Evolutionary conservation across 2,888 invertebrate genomes (phyloP), one percentile per base, ranked within the genome.

Genomic region (Bimastos eiseni): DNA sequence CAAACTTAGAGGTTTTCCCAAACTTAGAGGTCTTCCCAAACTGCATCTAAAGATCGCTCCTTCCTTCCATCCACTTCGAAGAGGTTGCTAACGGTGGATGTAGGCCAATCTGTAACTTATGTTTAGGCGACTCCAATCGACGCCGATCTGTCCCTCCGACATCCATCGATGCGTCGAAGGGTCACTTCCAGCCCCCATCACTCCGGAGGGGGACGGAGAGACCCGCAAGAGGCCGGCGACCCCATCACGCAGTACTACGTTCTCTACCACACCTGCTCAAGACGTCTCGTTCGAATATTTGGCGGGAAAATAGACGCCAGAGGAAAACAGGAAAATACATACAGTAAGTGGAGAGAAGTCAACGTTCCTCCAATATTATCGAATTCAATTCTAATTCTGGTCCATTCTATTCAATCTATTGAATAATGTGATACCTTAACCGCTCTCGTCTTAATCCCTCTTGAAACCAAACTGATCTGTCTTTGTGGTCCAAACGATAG

Each of bases 231-330:
- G 17, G 34, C 86, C 36, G 36, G 34, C 6, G 86, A 86, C 36
- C 86, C 37, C n/a, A 34, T 36, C 19, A 86, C 86, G 6, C 34
- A 34, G 4, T 36, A 86, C 86, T 86, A 37, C 36, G 17, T 33
- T 34, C 86, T 86, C 86, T 86, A 86, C 86, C 34, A 37, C 86
- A 24, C 21, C 34, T 86, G 86, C 36, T 86, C 86, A 34, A 86
- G 37, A 5, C 21, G 86, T 21, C 24, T 86, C 3, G 36, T 86
- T 86, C 86, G 24, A 33, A 86, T 86, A 34, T 24, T 19, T 17
- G 86, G 86, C 37, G 13, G 36, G 37, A 86, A 86, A 37, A 86
- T 86, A 37, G 17, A 86, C 34, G 86, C 86, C 86, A 86, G 24
- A 86, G 86, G 36, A 36, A 86, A 86, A 19, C 21, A 33, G 6